Base-by-base conservation (phyloP, 2,797 vertebrate species). In the Arrhamphus sclerolepis region DNA sequence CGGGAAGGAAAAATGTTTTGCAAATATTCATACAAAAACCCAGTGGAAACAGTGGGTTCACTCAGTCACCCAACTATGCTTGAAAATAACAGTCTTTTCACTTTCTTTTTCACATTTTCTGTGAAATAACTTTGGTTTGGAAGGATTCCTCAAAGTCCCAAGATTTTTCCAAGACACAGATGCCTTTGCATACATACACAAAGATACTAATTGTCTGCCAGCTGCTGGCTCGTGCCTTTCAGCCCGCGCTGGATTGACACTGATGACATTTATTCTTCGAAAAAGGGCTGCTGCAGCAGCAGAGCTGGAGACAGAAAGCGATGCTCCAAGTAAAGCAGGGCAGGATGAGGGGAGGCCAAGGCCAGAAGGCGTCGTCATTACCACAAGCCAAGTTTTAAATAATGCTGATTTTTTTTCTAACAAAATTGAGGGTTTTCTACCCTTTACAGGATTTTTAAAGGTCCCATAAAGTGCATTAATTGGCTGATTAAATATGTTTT, bases 141-240 rank as follows among this genome's bases (percentile, higher is more conserved):
- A 38, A 24, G 43, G 20, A 38, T 40, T 41, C 38, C 10, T 46
- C 19, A 16, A 0, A 29, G 10, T 29, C 28, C 26, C 26, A 47
- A 21, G 2, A 50, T 60, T 18, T 40, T 59, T 20, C 16, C 18
- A 11, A 18, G 28, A 63, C 22, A 49, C 38, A 49, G 34, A 11
- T 1, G 16, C 13, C 41, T 42, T 29, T 24, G 41, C 19, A 51
- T 24, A 48, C 2, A 34, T 34, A 69, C 56, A 79, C 69, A 78
- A 57, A 80, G 68, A 65, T 29, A 18, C 0, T 47, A 44, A 31
- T 69, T 73, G 59, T 67, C 24, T 62, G 56, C 70, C 66, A 78
- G 67, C 68, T 79, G 77, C 75, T 84, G 62, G 62, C 66, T 79
- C 64, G 49, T 54, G 72, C 58, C 18, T 77, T 81, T 77, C 53